Percentiles rank a stretch among this genome's conserved stretches.
phyloP scores from a whole-genome alignment of 37 sponge, comb jelly and placozoan species.

The Ianthella basta region DNA sequence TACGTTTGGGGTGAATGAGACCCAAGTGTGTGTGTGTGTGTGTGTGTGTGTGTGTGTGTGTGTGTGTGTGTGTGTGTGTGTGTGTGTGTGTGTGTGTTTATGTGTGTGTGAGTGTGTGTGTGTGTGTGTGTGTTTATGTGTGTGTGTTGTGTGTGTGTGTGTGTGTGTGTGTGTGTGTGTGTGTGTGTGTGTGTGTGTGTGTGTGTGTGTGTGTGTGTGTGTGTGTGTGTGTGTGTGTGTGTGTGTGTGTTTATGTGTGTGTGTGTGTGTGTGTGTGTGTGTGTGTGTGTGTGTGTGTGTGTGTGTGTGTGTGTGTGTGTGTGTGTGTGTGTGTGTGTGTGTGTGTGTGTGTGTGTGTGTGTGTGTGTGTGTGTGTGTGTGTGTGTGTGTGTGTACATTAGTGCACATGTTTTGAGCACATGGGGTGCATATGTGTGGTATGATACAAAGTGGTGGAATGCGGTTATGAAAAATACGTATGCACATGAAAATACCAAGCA shows the following conservation, averaged over 20 bases:
- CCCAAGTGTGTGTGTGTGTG: no score
- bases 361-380: no score
- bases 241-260: not conserved
- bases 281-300: slow-evolving; percentile 36
- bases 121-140: slow-evolving; percentile 32
- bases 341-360: not conserved
- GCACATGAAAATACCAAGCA: no score
- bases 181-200: slow-evolving; percentile 37
- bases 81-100: no score
- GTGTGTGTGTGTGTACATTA: not conserved
- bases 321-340: slow-evolving; percentile 28
- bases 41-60: no score
- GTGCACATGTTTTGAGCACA: no score
- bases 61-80: no score
- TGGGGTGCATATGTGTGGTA: no score
- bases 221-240: no score
- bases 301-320: slow-evolving; percentile 36
- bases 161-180: slow-evolving; percentile 36
- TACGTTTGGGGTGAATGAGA: no score
- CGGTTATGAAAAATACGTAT: no score
- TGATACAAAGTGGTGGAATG: no score
- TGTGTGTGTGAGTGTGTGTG: not conserved
- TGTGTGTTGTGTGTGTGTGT: slow-evolving; percentile 36
- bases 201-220: not conserved
- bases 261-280: slow-evolving; percentile 33